Evolutionary conservation across 2,888 invertebrate species (phyloP).

Genomic region (Trichopria drosophilae): DNA sequence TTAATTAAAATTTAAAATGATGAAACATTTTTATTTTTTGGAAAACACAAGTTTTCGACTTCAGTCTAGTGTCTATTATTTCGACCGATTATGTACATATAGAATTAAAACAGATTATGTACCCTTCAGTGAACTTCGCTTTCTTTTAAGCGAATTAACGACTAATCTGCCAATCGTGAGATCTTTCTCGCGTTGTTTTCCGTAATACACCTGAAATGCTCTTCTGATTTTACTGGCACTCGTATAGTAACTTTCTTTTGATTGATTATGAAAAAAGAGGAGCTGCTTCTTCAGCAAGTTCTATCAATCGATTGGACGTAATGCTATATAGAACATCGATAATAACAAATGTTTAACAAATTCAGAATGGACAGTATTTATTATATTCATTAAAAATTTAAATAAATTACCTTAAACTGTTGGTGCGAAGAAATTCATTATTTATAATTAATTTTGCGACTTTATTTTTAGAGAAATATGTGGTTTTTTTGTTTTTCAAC

Average conservation of each 20-base stretch:
- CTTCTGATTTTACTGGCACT: constrained; percentile 10
- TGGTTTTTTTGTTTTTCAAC: constrained; percentile 13
- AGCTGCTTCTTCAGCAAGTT: constrained; percentile 5
- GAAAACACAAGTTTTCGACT: too few species aligned
- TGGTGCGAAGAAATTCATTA: too few species aligned
- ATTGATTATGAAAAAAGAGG: constrained; percentile 7
- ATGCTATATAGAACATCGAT: too few species aligned
- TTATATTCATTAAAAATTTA: background rate
- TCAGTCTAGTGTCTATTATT: too few species aligned
- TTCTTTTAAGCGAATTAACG: too few species aligned
- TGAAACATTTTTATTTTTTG: too few species aligned
- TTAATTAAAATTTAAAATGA: too few species aligned
- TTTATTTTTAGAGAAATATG: too few species aligned
- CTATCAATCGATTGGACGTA: constrained; percentile 10
- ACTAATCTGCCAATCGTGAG: constrained; percentile 10
- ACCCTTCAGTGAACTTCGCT: too few species aligned
- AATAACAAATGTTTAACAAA: background rate
- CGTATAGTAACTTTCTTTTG: constrained; percentile 9
- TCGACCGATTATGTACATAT: too few species aligned
- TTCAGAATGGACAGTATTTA: background rate
- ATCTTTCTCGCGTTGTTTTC: constrained; percentile 24
- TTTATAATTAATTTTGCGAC: constrained; percentile 13
- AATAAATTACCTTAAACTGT: constrained; percentile 1
- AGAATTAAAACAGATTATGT: too few species aligned
- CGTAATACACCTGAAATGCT: constrained; percentile 20